Base-by-base conservation (phyloP, 1,140 invertebrate species). In the Theocolax elegans region DNA sequence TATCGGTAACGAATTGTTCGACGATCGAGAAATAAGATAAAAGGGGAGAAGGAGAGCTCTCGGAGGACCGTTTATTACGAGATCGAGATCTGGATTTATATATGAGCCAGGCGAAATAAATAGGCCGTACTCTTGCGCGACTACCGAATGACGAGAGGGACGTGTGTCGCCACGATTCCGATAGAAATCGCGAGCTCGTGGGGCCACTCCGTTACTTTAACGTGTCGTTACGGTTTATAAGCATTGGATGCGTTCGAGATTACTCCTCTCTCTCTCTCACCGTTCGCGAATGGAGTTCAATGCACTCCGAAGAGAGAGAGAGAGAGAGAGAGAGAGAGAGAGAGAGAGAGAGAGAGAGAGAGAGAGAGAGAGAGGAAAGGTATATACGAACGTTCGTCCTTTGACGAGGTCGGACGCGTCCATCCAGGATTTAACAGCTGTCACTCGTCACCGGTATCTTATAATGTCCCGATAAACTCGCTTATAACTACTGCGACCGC, bases 151-250 rank as follows among this genome's bases (percentile, higher is more conserved):
- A 58, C 54, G 54, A 40, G 31, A 23, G 2, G 29, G 15, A 31
- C n/a, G 53, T n/a, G 27, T 13, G 42, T 17, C 42, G 42, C 42
- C 4, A 4, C 9, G 4, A 46, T 17, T 7, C n/a, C 13, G 58
- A 60, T 60, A 44, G 38, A 60, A 60, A 44, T 46, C 58, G 29
- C 25, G 54, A 12, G 51, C 10, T 13, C n/a, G 51, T 25, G 23
- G 48, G 62, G 66, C 60, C 62, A 75, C 67, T 76, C 81, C 81
- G 81, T 82, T 83, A 82, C 77, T 80, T 79, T 81, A 76, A 80
- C 76, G 77, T 80, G 81, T 83, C 81, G 81, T 82, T 83, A 82
- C 80, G 81, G 79, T 81, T 82, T 80, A 81, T 83, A 83, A 82
- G 74, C 81, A 78, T 81, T 73, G 77, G 78, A 81, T 80, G 79